Evolutionary conservation across 2,797 vertebrate genomes (phyloP).

Genomic region (Enteromius trimaculatus): DNA sequence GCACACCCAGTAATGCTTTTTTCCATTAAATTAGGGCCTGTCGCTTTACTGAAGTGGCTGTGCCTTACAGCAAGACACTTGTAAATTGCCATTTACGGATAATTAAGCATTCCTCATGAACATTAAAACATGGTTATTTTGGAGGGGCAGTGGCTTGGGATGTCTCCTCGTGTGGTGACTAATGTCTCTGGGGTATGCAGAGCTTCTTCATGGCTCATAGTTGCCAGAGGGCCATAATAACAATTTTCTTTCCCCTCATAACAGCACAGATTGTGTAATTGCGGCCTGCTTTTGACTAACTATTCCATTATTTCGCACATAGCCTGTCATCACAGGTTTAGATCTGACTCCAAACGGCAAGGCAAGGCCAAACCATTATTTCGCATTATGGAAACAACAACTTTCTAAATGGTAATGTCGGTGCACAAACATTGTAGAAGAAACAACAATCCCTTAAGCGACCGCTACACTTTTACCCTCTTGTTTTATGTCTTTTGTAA

Average conservation of each 20-base stretch:
- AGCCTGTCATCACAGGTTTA: slow-evolving; percentile 17
- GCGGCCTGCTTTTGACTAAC: not conserved
- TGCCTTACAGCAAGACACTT: slow-evolving; percentile 89
- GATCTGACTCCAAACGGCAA: not conserved
- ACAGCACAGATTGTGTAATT: slow-evolving; percentile 14
- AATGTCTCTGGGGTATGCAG: slow-evolving; percentile 59
- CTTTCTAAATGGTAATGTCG: not conserved
- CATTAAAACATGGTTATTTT: slow-evolving; percentile 86
- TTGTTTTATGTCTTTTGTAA: not conserved
- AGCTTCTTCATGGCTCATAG: slow-evolving; percentile 2
- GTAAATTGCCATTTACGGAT: slow-evolving; percentile 90
- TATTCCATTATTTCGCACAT: slow-evolving; percentile 10
- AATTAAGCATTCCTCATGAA: slow-evolving; percentile 87
- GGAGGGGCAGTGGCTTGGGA: slow-evolving; percentile 74
- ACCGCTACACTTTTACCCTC: slow-evolving; percentile 22
- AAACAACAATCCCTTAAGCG: slow-evolving; percentile 12
- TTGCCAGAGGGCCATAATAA: slow-evolving; percentile 36
- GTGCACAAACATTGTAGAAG: not conserved
- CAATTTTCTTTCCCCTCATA: not conserved
- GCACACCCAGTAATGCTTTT: slow-evolving; percentile 90
- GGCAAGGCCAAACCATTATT: not conserved
- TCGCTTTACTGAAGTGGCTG: slow-evolving; percentile 80
- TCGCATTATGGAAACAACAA: not conserved
- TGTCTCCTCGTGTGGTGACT: slow-evolving; percentile 60
- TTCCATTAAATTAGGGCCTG: slow-evolving; percentile 88